A percentile compares a stretch with the other conserved stretches of the same genome.
These are phyloP conservation scores for Dendrolimus punctatus DNA, from an alignment of 1,140 invertebrate species.

Conservation along the genomic window DNA sequence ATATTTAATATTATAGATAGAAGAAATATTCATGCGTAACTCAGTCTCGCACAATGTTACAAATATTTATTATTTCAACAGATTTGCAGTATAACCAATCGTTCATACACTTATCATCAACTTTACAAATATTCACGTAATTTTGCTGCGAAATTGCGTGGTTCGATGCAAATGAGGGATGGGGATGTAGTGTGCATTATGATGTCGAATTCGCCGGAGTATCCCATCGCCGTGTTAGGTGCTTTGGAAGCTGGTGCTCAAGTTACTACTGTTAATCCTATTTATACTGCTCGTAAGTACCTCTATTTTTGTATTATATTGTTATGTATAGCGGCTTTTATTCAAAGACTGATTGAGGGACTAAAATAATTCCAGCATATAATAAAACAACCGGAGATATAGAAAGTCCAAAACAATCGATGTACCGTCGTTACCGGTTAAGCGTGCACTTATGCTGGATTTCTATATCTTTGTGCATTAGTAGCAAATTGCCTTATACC, in stretches of 20 bases:
- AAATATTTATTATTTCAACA: conserved; percentile 38
- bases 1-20: too few relatives aligned
- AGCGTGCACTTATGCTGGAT: too few relatives aligned
- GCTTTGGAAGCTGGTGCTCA: conserved; percentile 78
- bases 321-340: too few relatives aligned
- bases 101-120: conserved; percentile 79
- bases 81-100: conserved; percentile 80
- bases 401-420: too few relatives aligned
- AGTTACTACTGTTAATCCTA: conserved; percentile 84
- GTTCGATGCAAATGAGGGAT: conserved; percentile 75
- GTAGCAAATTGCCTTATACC: too few relatives aligned
- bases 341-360: too few relatives aligned
- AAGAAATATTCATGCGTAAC: too few relatives aligned
- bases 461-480: too few relatives aligned
- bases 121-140: conserved; percentile 75
- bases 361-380: too few relatives aligned
- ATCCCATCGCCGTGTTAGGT: conserved; percentile 77
- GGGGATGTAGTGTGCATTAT: conserved; percentile 81
- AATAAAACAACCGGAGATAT: too few relatives aligned
- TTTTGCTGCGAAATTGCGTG: conserved; percentile 77
- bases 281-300: conserved; percentile 81
- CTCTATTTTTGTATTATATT: not conserved
- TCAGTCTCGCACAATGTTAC: not conserved
- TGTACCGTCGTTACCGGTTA: too few relatives aligned
- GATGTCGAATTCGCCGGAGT: conserved; percentile 84